Evolutionary conservation across 2,797 vertebrate species (phyloP), one percentile per base, ranked within the genome.

Genomic region (Pteropus rufus): DNA sequence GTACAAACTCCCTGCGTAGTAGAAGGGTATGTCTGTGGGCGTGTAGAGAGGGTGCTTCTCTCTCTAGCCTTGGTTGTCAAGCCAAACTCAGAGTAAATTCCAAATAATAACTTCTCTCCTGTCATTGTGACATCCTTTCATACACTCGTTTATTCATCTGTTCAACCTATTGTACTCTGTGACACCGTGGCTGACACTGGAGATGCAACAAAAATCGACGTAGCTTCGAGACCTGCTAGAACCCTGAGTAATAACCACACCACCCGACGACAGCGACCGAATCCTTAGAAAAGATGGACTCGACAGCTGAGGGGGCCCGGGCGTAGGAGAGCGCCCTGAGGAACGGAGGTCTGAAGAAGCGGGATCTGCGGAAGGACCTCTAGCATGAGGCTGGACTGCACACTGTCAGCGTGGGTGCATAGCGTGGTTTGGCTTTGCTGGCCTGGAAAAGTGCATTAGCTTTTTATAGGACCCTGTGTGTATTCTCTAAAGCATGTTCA

Each of bases 361-460:
- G 44, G 44, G 44, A 11, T 49, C 39, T 18, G 18, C 2, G 16
- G 69, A 46, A 93, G 31, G 60, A 2, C 14, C 3, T 76, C 73
- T 15, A 5, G 49, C 29, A 0, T 26, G 44, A 82, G 41, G 49
- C 60, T 39, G 56, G 60, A 14, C 8, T 0, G 1, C 31, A 41
- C 7, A 34, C 3, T 7, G 0, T 70, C 39, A 39, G 58, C 14
- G 54, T 0, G 16, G 41, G 24, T 7, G 15, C 7, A 39, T 18
- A n/a, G 62, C 2, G 5, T n/a, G 62, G 6, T 16, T 18, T 64
- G n/a, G 15, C 19, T 64, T 90, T 64, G 65, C 21, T 31, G 46
- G 29, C 7, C 46, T 34, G 12, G 16, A 83, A 70, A 65, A 83
- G 31, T 10, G 0, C 64, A 77, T 39, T 72, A 39, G 41, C 24